Conservation (phyloP, 2,113 vertebrate species). For the Chroicocephalus ridibundus region DNA sequence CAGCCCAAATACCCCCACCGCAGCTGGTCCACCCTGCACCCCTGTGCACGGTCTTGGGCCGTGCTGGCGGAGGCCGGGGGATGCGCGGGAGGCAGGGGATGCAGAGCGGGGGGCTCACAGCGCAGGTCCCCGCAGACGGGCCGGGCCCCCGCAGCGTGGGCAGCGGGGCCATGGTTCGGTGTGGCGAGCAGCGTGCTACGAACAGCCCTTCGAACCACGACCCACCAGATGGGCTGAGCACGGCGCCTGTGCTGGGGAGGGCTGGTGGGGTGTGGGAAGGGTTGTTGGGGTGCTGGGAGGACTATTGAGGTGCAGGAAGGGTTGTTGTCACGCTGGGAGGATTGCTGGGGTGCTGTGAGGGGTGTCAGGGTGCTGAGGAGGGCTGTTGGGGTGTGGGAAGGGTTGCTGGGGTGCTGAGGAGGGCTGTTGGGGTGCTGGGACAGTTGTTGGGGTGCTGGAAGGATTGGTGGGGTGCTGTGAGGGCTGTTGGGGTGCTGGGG, state of each 20-base stretch:
- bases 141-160: background rate
- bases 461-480: no score
- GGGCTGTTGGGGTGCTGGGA: no score
- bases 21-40: background rate
- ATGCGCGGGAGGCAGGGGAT: background rate
- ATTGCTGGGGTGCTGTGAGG: background rate
- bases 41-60: background rate
- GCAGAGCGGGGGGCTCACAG: background rate
- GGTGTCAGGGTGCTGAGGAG: background rate
- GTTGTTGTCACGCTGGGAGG: background rate
- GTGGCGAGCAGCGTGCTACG: background rate
- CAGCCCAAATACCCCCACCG: accelerated
- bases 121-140: background rate
- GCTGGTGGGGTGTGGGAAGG: background rate
- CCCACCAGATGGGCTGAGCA: background rate
- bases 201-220: background rate
- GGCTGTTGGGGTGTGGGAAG: background rate
- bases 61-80: accelerated
- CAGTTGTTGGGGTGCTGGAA: no score
- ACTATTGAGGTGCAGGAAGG: background rate
- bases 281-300: background rate
- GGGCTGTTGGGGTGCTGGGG: background rate
- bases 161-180: background rate
- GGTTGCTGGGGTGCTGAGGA: no score
- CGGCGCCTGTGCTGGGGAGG: background rate